Evolutionary conservation across 2,797 vertebrate species (phyloP).

Genomic region (Peromyscus aztecus): DNA sequence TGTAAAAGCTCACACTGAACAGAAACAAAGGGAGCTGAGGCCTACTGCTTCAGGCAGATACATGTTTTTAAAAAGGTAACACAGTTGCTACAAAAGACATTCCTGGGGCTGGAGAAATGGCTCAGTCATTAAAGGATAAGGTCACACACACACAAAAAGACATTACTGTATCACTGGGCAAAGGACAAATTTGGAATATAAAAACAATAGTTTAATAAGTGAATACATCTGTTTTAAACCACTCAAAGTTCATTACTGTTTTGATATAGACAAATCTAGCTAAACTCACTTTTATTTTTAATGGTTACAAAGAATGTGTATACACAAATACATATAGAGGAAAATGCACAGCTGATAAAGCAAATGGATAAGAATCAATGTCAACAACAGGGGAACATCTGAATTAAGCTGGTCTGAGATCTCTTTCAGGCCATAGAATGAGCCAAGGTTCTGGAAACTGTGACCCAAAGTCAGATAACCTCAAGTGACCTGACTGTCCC

Average conservation of each 20-base stretch:
- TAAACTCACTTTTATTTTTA: conserved; percentile 9
- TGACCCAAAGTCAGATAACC: conserved; percentile 9
- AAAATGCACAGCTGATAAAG: not conserved
- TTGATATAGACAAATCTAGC: not conserved
- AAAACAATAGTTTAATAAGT: not conserved
- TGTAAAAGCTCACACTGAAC: conserved; percentile 1
- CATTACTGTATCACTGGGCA: not conserved
- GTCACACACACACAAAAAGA: not conserved
- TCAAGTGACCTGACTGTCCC: not conserved
- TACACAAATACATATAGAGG: not conserved
- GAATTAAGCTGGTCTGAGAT: not conserved
- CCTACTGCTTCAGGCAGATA: not conserved
- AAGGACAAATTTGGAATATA: not conserved
- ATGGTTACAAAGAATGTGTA: not conserved
- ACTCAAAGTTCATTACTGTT: not conserved
- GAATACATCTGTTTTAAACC: not conserved
- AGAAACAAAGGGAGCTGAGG: not conserved
- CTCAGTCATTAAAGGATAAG: not conserved
- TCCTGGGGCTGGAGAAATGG: not conserved
- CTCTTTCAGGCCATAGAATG: conserved; percentile 37
- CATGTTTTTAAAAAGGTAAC: not conserved
- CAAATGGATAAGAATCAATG: not conserved
- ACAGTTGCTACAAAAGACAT: not conserved
- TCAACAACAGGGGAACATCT: not conserved
- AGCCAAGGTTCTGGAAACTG: conserved; percentile 71